Base-by-base conservation (phyloP, 2,888 invertebrate genomes). In the Heliconius ethilla region DNA sequence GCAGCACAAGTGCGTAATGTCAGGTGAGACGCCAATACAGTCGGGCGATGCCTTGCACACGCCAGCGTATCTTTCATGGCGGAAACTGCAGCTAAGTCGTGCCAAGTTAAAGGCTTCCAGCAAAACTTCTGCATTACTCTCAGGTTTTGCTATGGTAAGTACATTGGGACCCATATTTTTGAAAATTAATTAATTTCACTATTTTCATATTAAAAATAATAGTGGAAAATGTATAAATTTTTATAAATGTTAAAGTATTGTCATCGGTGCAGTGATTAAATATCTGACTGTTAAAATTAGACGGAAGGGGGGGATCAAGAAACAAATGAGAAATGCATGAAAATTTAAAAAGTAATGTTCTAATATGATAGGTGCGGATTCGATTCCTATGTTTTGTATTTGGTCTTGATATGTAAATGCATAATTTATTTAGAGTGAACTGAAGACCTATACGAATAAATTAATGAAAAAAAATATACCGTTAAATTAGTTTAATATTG, bases 31-130 rank as follows among this genome's bases (percentile, higher is more conserved):
- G n/a, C 97, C 96, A 84, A 97, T 97, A 95, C 97, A 97, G 84
- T 95, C 96, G 9, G 97, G 96, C 33, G 97, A 97, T 88, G 96
- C 96, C 78, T 94, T 97, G 37, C 97, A 97, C 88, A 97, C 97
- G 18, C 97, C 97, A 27, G 96, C 97, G n/a, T 97, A 97, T 87
- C 93, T 97, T 74, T 98, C 98, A 66, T 98, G 98, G 98, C 95
- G 98, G 84, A 98, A 98, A 89, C 94, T 99, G 55, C 99, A 99
- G 89, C 95, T 99, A 77, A 99, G 99, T 89, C 96, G 99, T 82
- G 99, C 99, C 76, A 99, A 99, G 93, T 96, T 99, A 85, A 99
- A 99, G 93, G 99, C 99, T 0, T 98, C 99, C 75, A 99, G 99
- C 91, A 97, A 99, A 90, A 99, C 99, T 1, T 99, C 99, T 0